Evolutionary conservation across 2,797 vertebrate genomes (phyloP), one percentile per base, ranked within the genome.

Genomic region (Chlorospingus semifuscus): DNA sequence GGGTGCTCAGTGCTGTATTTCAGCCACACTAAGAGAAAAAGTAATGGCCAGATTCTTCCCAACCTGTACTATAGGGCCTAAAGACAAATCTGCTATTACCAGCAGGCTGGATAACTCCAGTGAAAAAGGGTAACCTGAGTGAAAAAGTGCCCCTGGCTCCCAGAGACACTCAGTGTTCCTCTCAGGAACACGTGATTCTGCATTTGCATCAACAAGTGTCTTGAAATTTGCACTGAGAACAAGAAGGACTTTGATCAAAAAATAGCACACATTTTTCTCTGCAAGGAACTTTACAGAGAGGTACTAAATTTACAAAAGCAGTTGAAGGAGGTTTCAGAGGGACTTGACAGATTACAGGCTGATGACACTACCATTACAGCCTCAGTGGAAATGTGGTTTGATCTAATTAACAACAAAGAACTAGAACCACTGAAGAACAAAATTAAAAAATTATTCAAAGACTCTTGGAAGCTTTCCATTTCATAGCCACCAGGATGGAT

Each of bases 361-460:
- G 93, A 95, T 90, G 95, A 92, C 94, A 97, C 94, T 78, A 84
- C 92, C 7, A 12, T 76, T 94, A 66, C 84, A 93, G 85, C 87
- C 92, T 94, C 92, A 42, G 94, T 93, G 77, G 91, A 96, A 93
- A 95, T 89, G 85, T 86, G 87, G 83, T 94, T 96, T 97, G 95
- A 96, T 96, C 94, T 96, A 94, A 97, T 96, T 94, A 95, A 94
- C 89, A 94, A 94, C 94, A 95, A 97, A 97, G 91, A 94, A 84
- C 70, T 69, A 90, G 91, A 95, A 91, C 89, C 91, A 90, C 87
- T 75, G 85, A 96, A 93, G 92, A 96, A 96, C 87, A 96, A 94
- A 96, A 93, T 94, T 87, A 39, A 93, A 96, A 94, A 95, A 95
- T 83, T 91, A 95, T 94, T 94, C 89, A 90, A 92, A 93, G 85